Conservation (phyloP, 1,140 invertebrate genomes). For the Drosophila tropicalis region DNA sequence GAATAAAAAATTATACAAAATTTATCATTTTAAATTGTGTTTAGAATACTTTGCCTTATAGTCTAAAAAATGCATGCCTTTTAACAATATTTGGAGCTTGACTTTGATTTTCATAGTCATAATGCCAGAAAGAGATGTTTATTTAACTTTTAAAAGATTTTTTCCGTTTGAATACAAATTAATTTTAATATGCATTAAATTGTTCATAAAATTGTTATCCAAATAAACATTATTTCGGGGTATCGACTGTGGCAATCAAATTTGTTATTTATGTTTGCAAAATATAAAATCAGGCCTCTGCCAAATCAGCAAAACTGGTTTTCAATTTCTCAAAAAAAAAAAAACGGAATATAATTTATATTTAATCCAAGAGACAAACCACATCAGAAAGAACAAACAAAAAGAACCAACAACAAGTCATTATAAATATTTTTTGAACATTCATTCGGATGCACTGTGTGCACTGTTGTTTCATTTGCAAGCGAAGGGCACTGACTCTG, state of each 20-base stretch:
- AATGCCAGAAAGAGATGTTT: too few relatives aligned
- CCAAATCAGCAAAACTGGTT: constrained; percentile 41
- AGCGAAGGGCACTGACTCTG: constrained; percentile 41
- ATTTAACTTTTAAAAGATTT: too few relatives aligned
- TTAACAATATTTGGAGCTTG: not conserved
- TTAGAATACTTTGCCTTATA: not conserved
- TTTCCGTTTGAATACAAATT: too few relatives aligned
- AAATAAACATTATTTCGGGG: too few relatives aligned
- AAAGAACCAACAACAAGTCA: constrained; percentile 51
- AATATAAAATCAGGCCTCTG: constrained; percentile 5
- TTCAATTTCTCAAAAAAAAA: constrained; percentile 11
- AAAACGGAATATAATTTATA: constrained; percentile 74
- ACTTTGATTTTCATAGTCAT: too few relatives aligned
- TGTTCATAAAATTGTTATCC: too few relatives aligned
- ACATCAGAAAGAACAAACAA: constrained; percentile 24
- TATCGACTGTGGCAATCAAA: too few relatives aligned
- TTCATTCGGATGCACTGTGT: not conserved
- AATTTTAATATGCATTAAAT: too few relatives aligned
- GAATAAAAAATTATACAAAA: constrained; percentile 40
- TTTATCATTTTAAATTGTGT: constrained; percentile 8
- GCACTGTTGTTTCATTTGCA: constrained; percentile 12
- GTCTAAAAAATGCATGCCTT: too few relatives aligned
- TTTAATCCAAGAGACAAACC: constrained; percentile 68
- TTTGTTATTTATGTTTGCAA: too few relatives aligned
- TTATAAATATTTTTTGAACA: constrained; percentile 60